Evolutionary conservation across 2,888 invertebrate genomes (phyloP).

Genomic region (Coronaproctus castanopsis): DNA sequence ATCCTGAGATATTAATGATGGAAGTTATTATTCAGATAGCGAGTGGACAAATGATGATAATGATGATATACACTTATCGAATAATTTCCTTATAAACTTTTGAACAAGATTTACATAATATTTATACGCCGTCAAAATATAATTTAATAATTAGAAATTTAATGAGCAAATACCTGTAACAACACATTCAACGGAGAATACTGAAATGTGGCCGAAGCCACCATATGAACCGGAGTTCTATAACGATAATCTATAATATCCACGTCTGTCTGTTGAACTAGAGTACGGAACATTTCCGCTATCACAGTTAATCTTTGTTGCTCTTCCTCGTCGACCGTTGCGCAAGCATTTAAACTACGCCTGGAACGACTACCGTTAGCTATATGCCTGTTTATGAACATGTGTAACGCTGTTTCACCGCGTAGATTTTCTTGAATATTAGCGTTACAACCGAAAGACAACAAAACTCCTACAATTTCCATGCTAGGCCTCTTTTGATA

Average conservation of each 20-base stretch:
- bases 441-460: constrained; percentile 25
- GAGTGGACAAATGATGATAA: no score
- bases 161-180: neutral
- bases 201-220: constrained; percentile 20
- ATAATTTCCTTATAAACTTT: no score
- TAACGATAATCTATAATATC: constrained; percentile 25
- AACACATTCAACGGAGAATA: neutral
- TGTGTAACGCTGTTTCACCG: constrained; percentile 25
- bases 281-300: constrained; percentile 21
- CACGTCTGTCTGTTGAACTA: constrained; percentile 24
- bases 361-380: neutral
- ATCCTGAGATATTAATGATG: no score
- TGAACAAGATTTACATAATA: no score
- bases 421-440: constrained; percentile 25
- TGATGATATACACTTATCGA: no score
- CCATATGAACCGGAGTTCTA: constrained; percentile 25
- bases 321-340: constrained; percentile 22
- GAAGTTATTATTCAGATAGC: no score
- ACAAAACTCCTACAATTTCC: constrained; percentile 24
- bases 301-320: constrained; percentile 10
- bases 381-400: constrained; percentile 23
- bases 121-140: no score
- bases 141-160: no score
- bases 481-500: constrained; percentile 19
- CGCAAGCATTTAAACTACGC: constrained; percentile 4